Percentiles rank a stretch among this genome's conserved stretches.
Evolutionary conservation across 2,113 vertebrate genomes (phyloP).

Genomic region (Chamaetylas fuelleborni): DNA sequence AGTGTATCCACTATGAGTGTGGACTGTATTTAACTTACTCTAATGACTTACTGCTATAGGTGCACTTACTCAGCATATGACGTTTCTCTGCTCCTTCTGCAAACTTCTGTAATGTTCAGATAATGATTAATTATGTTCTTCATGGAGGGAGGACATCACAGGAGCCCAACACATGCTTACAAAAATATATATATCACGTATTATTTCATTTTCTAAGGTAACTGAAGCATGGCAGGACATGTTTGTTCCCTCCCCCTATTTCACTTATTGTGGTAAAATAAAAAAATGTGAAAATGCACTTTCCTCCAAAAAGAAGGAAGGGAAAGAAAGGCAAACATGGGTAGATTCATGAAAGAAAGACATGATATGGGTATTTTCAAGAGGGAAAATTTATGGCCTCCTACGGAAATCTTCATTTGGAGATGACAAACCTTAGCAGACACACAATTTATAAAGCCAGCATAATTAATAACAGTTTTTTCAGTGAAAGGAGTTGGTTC

Average conservation of each 20-base stretch:
- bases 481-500: background rate
- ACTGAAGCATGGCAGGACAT: background rate
- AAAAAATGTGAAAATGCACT: background rate
- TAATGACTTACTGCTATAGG: background rate
- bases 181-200: background rate
- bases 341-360: background rate
- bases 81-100: background rate
- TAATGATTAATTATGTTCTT: background rate
- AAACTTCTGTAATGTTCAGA: background rate
- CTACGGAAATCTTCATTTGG: background rate
- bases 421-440: background rate
- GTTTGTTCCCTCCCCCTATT: background rate
- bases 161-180: background rate
- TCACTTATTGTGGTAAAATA: background rate
- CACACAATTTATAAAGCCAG: background rate
- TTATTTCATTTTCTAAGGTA: background rate
- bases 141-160: background rate
- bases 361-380: background rate
- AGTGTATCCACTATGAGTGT: background rate
- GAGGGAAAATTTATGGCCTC: background rate
- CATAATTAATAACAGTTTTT: conserved; percentile 29
- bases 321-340: background rate
- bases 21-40: background rate
- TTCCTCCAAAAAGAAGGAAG: background rate
- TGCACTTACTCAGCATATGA: background rate